Evolutionary conservation across 2,888 invertebrate genomes (phyloP), one percentile per base, ranked within the genome.

Genomic region (Seira ritae): DNA sequence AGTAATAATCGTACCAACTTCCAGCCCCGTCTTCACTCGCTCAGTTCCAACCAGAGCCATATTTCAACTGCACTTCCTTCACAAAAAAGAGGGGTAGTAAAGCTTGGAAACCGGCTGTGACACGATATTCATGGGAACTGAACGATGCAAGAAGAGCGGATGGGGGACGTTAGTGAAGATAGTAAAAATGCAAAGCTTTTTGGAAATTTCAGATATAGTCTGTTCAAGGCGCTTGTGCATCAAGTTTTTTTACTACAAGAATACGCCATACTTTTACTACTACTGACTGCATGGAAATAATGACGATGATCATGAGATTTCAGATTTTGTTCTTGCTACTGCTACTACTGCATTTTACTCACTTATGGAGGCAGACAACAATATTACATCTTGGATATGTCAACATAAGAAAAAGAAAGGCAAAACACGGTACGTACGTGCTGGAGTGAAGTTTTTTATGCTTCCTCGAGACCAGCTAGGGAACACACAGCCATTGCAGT

Each of bases 151-250:
- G 55, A 17, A 17, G 15, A 55, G 12, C 3, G 3, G 55, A 55
- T 55, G 55, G 55, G 55, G 55, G 55, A 55, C 55, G 55, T 55
- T 8, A 31, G 31, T 55, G 12, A 17, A 55, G 55, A 55, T 55
- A 55, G 55, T 55, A 55, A 55, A 55, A 55, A 55, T 55, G 55
- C 55, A 55, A 55, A 55, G 55, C 55, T 15, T 55, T 55, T 55
- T 55, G 55, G 55, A 55, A 55, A 55, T 62, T 72, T 67, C 70
- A 66, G 83, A 84, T 77, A 77, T 76, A 62, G 23, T 75, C 69
- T 76, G 3, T 12, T 55, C 55, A 55, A 76, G 87, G 86, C 86
- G 86, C 87, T 87, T 87, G 86, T 86, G 85, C 85, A 87, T 55
- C 55, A 55, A 79, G 24, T 67, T 73, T 31, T 73, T 31, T 73